Conservation (phyloP, 2,797 vertebrate species). For the Anolis apletophallus region DNA sequence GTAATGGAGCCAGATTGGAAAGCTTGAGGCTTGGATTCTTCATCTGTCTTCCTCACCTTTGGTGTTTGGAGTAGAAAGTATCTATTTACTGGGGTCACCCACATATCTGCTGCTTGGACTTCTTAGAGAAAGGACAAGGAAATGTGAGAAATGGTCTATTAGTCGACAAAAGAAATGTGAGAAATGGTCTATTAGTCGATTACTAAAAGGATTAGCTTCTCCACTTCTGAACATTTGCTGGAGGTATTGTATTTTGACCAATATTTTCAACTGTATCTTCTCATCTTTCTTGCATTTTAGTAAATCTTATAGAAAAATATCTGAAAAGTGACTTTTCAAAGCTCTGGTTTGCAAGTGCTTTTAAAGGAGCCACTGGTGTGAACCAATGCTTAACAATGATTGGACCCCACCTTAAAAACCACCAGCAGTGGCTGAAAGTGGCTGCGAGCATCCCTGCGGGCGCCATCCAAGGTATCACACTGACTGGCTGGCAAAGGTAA, state of each 20-base stretch:
- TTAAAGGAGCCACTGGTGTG: conserved; percentile 92
- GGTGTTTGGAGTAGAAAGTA: too few species aligned
- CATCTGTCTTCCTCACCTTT: background rate
- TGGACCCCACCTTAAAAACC: conserved; percentile 91
- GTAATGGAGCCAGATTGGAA: background rate
- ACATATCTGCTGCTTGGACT: too few species aligned
- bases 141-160: background rate
- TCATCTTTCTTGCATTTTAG: conserved; percentile 71
- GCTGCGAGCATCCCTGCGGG: conserved; percentile 69
- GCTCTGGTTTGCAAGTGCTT: conserved; percentile 94
- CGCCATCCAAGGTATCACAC: conserved; percentile 85
- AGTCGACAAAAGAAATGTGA: too few species aligned
- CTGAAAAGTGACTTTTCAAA: conserved; percentile 82
- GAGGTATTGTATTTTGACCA: background rate
- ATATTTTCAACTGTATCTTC: background rate
- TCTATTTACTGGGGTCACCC: too few species aligned
- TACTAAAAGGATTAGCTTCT: background rate
- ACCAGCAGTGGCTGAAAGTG: conserved; percentile 90
- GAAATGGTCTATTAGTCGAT: background rate
- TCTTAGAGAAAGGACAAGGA: background rate
- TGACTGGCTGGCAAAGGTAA: conserved; percentile 98
- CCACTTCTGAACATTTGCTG: background rate
- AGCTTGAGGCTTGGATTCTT: background rate
- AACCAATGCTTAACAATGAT: conserved; percentile 85
- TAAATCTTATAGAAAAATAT: conserved; percentile 89